phyloP scores from a whole-genome alignment of 2,888 invertebrate species.

The Eulithis testata region DNA sequence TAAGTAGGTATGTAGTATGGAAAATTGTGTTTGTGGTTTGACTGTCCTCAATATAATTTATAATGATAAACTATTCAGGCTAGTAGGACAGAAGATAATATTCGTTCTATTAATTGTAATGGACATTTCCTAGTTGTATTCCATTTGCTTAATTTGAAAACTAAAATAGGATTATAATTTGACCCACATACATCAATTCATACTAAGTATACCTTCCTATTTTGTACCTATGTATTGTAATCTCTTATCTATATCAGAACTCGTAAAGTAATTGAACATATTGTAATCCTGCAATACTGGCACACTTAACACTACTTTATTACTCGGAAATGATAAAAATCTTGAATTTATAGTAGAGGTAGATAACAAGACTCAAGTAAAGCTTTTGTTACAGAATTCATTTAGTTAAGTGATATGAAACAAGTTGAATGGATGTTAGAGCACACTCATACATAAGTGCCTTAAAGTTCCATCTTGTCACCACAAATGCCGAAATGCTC shows the following conservation, averaged over 20 bases:
- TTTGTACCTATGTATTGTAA: neutral
- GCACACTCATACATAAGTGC: neutral
- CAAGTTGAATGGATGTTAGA: constrained; percentile 16
- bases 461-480: neutral
- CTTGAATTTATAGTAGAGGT: neutral
- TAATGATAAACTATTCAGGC: constrained; percentile 51
- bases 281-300: too few relatives aligned
- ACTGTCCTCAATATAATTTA: constrained; percentile 49
- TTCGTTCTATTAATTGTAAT: constrained; percentile 32
- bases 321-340: neutral
- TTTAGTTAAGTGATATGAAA: neutral
- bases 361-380: neutral
- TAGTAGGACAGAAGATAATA: constrained; percentile 50
- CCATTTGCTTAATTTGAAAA: neutral
- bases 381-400: constrained; percentile 10
- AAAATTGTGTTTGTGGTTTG: constrained; percentile 37
- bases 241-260: neutral
- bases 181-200: too few relatives aligned
- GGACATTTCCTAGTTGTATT: constrained; percentile 19
- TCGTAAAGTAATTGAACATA: neutral
- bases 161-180: neutral
- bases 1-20: neutral
- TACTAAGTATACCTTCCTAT: too few relatives aligned
- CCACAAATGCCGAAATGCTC: constrained; percentile 63
- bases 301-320: neutral